These are phyloP conservation scores for Sisyra nigra DNA, from an alignment of 2,888 invertebrate species.

Conservation along the genomic window DNA sequence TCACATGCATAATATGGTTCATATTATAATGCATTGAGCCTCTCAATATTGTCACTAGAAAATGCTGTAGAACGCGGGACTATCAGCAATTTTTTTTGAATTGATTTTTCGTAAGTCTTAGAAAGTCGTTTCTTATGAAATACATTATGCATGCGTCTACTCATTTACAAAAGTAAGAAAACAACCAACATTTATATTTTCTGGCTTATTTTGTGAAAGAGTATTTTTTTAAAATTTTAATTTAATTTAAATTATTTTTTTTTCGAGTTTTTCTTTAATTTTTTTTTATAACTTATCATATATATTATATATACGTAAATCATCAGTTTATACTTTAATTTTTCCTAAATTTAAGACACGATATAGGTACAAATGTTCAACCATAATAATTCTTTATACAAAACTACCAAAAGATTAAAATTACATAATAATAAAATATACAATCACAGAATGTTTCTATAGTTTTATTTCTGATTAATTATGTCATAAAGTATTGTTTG, in stretches of 20 bases:
- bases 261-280: neutral
- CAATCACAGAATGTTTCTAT: constrained; percentile 8
- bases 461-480: neutral
- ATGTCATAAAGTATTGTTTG: neutral
- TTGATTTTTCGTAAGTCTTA: no score
- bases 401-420: constrained; percentile 8
- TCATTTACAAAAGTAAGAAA: no score
- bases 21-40: no score
- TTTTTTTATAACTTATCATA: no score
- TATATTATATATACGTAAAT: no score
- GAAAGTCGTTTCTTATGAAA: no score
- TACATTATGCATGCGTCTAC: no score
- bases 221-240: constrained; percentile 1
- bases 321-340: neutral
- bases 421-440: constrained; percentile 5
- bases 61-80: no score
- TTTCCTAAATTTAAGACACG: constrained; percentile 9
- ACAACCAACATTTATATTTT: no score
- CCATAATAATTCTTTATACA: constrained; percentile 5
- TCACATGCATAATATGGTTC: no score
- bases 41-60: no score
- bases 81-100: no score
- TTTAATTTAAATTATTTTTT: constrained; percentile 2
- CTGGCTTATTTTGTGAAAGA: neutral
- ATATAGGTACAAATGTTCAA: constrained; percentile 6